phyloP scores from a whole-genome alignment of 2,797 vertebrate species.

The Meriones psammophilus region DNA sequence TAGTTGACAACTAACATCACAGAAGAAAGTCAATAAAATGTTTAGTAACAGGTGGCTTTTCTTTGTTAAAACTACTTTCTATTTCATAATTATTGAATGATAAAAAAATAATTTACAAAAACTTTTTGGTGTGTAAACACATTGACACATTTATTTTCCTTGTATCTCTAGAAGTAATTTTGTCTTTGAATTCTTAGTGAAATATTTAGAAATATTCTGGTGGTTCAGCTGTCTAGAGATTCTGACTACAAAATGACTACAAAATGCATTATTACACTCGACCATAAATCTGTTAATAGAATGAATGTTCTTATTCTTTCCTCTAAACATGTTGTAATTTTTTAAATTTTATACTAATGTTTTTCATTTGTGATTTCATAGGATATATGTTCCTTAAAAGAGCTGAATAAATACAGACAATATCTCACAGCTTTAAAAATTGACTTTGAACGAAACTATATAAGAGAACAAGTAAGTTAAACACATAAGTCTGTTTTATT shows the following conservation, averaged over 20 bases:
- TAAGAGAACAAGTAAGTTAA: constrained; percentile 85
- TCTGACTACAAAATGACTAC: background rate
- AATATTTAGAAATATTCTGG: constrained; percentile 34
- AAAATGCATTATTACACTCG: constrained; percentile 34
- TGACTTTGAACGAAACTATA: constrained; percentile 85
- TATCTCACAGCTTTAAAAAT: constrained; percentile 86
- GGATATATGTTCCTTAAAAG: constrained; percentile 81
- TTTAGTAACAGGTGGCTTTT: background rate
- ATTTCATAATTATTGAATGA: constrained; percentile 39
- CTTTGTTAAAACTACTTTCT: constrained; percentile 37
- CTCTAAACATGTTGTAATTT: constrained; percentile 41
- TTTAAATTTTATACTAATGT: constrained; percentile 24
- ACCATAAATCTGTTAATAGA: constrained; percentile 52
- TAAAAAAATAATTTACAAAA: constrained; percentile 56
- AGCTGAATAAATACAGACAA: constrained; percentile 83
- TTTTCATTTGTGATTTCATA: constrained; percentile 57
- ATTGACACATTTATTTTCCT: constrained; percentile 3
- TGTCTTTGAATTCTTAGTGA: constrained; percentile 10
- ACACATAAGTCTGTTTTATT: constrained; percentile 60
- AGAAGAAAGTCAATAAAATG: constrained; percentile 35
- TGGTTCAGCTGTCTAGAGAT: background rate
- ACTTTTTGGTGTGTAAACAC: constrained; percentile 21
- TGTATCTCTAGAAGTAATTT: constrained; percentile 39
- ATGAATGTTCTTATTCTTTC: constrained; percentile 10
- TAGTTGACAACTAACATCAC: constrained; percentile 17